phyloP scores from a whole-genome alignment of 2,888 invertebrate genomes.

The Trissonchulus sp. region DNA sequence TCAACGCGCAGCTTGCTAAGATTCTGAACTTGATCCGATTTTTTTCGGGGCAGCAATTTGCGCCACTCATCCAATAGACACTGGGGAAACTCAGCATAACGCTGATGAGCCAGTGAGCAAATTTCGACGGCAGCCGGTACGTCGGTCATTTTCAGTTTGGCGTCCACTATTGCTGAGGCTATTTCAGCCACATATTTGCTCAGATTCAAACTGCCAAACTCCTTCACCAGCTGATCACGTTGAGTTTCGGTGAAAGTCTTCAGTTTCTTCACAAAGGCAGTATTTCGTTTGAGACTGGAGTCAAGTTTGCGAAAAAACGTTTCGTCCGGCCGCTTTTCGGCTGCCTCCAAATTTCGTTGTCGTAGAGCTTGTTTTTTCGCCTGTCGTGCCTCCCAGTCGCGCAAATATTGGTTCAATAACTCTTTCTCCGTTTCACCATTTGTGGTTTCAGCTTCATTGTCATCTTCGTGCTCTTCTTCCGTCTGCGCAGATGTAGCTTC shows the following conservation, averaged over 20 bases:
- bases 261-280: slow-evolving; percentile 91
- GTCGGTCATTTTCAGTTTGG: slow-evolving; percentile 92
- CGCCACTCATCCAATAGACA: slow-evolving; percentile 90
- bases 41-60: slow-evolving; percentile 67
- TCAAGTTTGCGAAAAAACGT: slow-evolving; percentile 72
- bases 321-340: slow-evolving; percentile 21
- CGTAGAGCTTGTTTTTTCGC: too few species aligned
- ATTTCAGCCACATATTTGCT: slow-evolving; percentile 79
- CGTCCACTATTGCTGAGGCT: slow-evolving; percentile 70
- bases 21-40: slow-evolving; percentile 63
- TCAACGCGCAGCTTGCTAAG: slow-evolving; percentile 91
- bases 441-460: too few species aligned
- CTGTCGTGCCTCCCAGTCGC: too few species aligned
- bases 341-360: background rate
- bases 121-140: slow-evolving; percentile 77
- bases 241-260: slow-evolving; percentile 80
- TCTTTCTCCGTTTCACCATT: too few species aligned
- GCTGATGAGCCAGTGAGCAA: slow-evolving; percentile 77
- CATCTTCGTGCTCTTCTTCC: too few species aligned
- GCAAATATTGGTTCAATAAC: too few species aligned
- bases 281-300: slow-evolving; percentile 94
- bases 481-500: too few species aligned
- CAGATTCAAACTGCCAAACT: slow-evolving; percentile 77
- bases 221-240: slow-evolving; percentile 72
- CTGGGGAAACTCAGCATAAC: slow-evolving; percentile 80